A percentile compares a stretch with the other conserved stretches of the same genome.
phyloP scores from a whole-genome alignment of 2,888 invertebrate species.

The Folsomia manolachei region DNA sequence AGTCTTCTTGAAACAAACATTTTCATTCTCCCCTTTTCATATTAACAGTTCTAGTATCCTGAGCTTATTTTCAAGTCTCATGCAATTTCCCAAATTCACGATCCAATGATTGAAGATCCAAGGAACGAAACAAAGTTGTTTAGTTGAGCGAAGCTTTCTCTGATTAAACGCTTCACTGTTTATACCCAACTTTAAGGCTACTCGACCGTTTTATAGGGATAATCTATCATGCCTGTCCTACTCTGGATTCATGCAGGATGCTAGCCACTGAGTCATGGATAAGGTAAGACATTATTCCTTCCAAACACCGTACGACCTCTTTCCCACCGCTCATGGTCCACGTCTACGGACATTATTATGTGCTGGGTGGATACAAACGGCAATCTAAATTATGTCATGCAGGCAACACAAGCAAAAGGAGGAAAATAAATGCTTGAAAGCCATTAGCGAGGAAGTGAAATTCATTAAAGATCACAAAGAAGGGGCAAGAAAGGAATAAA shows the following conservation, averaged over 20 bases:
- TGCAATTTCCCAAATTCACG: neutral
- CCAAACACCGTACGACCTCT: no score
- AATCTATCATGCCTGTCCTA: constrained; percentile 4
- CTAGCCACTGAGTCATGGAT: no score
- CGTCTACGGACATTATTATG: neutral
- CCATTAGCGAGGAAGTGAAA: constrained; percentile 9
- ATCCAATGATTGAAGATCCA: neutral
- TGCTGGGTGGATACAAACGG: neutral
- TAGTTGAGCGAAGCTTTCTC: neutral
- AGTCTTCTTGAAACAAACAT: no score
- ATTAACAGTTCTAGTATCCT: neutral
- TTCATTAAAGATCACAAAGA: constrained; percentile 10
- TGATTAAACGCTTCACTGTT: constrained; percentile 11
- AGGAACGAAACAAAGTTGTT: neutral
- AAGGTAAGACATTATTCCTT: constrained; percentile 1
- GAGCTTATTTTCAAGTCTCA: no score
- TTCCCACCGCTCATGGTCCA: neutral
- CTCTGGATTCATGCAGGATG: neutral
- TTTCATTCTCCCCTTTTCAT: neutral
- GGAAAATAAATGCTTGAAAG: constrained; percentile 7
- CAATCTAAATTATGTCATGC: neutral
- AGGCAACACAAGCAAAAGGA: neutral
- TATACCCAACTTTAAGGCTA: neutral
- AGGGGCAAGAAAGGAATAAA: neutral
- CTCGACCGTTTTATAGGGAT: constrained; percentile 14